Evolutionary conservation across 1,140 invertebrate species (phyloP).

Genomic region (Eriocheir sinensis): DNA sequence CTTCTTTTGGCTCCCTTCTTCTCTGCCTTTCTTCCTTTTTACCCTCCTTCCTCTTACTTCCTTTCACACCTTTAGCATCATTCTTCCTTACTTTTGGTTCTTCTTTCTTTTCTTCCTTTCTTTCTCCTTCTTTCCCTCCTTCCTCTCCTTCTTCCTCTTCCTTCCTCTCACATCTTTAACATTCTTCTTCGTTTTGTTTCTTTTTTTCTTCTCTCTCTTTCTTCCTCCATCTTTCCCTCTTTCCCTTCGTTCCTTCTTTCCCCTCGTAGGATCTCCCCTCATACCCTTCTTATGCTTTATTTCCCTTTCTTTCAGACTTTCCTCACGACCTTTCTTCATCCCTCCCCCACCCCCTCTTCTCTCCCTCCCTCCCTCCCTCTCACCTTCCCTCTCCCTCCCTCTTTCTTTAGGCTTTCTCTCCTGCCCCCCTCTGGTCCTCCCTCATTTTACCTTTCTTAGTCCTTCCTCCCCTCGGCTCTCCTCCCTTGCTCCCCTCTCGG

Average conservation of each 20-base stretch:
- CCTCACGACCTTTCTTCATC: neutral
- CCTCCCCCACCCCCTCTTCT: neutral
- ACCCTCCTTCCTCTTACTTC: neutral
- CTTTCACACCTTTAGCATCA: neutral
- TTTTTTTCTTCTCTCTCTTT: neutral
- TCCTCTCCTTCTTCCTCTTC: slow-evolving; percentile 26
- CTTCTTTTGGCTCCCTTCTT: neutral
- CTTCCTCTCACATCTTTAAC: neutral
- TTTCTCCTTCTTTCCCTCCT: neutral
- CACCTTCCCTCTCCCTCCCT: neutral
- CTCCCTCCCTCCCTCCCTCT: neutral
- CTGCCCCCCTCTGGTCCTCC: neutral
- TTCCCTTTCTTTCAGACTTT: neutral
- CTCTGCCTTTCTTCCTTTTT: neutral
- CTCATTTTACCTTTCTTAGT: neutral
- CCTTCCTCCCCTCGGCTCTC: neutral
- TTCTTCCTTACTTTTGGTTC: neutral
- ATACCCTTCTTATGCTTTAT: neutral
- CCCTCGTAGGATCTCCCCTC: neutral
- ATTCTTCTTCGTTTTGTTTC: neutral
- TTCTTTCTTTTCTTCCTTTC: neutral
- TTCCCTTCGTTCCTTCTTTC: neutral
- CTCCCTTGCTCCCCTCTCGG: neutral
- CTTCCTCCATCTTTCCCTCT: neutral
- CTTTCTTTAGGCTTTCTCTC: neutral